Percentiles rank a stretch among this genome's conserved stretches.
These are phyloP conservation scores for Parascotia fuliginaria DNA, from an alignment of 2,888 invertebrate species.

Conservation along the genomic window DNA sequence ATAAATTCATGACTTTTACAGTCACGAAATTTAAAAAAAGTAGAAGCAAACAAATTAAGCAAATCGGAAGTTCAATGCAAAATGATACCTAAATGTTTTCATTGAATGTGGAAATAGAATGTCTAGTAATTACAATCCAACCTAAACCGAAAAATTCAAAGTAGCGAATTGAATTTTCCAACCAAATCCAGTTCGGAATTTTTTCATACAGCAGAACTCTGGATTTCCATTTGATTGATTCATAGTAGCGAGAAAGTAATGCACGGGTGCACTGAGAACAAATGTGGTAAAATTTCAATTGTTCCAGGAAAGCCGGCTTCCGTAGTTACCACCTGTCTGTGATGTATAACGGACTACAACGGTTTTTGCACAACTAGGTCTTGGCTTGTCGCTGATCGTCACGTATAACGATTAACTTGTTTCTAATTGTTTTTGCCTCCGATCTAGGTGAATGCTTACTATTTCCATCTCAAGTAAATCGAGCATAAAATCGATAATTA, in stretches of 20 bases:
- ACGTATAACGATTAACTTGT: constrained; percentile 57
- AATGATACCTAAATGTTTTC: neutral
- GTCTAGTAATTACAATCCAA: neutral
- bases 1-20: constrained; percentile 29
- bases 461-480: constrained; percentile 29
- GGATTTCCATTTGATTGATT: constrained; percentile 65
- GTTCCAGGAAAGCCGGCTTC: constrained; percentile 65
- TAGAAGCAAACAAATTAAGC: neutral
- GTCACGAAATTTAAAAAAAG: constrained; percentile 19
- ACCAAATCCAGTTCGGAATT: neutral
- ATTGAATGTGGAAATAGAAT: neutral
- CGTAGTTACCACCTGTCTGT: constrained; percentile 55
- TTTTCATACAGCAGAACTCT: constrained; percentile 27
- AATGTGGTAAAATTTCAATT: constrained; percentile 69
- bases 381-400: constrained; percentile 59
- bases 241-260: constrained; percentile 63
- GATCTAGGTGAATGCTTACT: constrained; percentile 44
- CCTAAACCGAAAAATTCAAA: neutral
- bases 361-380: constrained; percentile 75
- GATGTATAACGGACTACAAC: constrained; percentile 69
- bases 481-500: constrained; percentile 15
- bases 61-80: neutral
- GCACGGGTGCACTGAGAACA: constrained; percentile 66
- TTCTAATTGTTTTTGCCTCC: constrained; percentile 55
- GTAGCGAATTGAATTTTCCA: neutral